Base-by-base conservation (phyloP, 2,888 invertebrate genomes). In the Epinotia nisella region DNA sequence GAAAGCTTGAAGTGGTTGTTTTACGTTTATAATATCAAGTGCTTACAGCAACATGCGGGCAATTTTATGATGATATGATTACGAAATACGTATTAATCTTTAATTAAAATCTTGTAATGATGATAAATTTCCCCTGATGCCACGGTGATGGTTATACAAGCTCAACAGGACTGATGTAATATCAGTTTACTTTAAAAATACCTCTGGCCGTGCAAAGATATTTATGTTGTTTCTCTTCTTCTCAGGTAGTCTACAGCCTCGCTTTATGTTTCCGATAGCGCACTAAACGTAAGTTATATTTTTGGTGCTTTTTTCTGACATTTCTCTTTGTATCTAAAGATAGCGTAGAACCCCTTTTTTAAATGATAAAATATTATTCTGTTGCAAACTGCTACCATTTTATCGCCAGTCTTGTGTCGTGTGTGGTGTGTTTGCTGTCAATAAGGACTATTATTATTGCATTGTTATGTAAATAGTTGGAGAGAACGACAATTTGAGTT, bases 161-260 rank as follows among this genome's bases (percentile, higher is more conserved):
- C 84, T 84, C 84, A 84, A 84, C 84, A 84, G 84, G 84, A 79
- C 83, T 83, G 82, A 83, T 69, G 65, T 58, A 15, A 13, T 55
- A n/a, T 19, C 13, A 11, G 11, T 17, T 29, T 3, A 35, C 7
- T 59, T 1, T 24, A 11, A 39, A n/a, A 17, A 17, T 11, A n/a
- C 15, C 7, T 35, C 11, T 17, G 11, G 19, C 19, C 29, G n/a
- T 58, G 4, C 13, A 64, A n/a, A 29, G 13, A 5, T 29, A 55
- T 19, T 39, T n/a, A 53, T n/a, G 2, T 55, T 5, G 2, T 3
- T 45, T 51, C 24, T 9, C 17, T 41, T 70, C 1, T 45, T 45
- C 55, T 41, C 61, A 70, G 70, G 39, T 53, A 17, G 17, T 58
- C 11, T n/a, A 61, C 51, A 35, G 13, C 49, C 13, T 24, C 35